Percentiles rank a stretch among this genome's conserved stretches.
phyloP scores from a whole-genome alignment of 2,888 invertebrate genomes.

The Dorcus hopei region DNA sequence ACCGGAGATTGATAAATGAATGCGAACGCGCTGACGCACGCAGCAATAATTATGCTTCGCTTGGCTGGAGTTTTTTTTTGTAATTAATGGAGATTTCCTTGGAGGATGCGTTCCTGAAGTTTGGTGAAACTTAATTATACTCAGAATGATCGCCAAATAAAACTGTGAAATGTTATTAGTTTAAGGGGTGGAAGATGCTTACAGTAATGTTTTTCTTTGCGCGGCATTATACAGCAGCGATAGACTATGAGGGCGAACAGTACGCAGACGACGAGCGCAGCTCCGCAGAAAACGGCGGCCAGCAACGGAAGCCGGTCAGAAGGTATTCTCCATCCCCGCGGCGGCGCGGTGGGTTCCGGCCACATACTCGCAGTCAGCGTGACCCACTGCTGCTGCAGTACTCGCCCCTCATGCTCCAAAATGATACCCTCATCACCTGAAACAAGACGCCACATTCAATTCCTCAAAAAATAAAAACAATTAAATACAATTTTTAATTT shows the following conservation, averaged over 20 bases:
- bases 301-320: conserved; percentile 51
- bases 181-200: conserved; percentile 35
- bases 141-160: too few species aligned
- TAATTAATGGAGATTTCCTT: too few species aligned
- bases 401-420: conserved; percentile 36
- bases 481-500: too few species aligned
- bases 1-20: too few species aligned
- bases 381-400: conserved; percentile 53
- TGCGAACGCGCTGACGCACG: too few species aligned
- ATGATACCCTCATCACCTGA: conserved; percentile 42
- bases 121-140: too few species aligned
- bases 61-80: too few species aligned
- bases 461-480: too few species aligned
- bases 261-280: conserved; percentile 63
- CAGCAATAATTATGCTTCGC: too few species aligned
- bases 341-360: conserved; percentile 48
- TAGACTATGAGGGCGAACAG: conserved; percentile 63
- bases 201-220: conserved; percentile 67
- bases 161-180: too few species aligned
- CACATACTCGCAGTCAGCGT: conserved; percentile 55
- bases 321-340: conserved; percentile 49
- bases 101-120: too few species aligned
- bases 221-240: conserved; percentile 68
- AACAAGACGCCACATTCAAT: conserved; percentile 17
- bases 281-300: conserved; percentile 53